phyloP scores from a whole-genome alignment of 2,113 vertebrate genomes.

The Varanus komodoensis region DNA sequence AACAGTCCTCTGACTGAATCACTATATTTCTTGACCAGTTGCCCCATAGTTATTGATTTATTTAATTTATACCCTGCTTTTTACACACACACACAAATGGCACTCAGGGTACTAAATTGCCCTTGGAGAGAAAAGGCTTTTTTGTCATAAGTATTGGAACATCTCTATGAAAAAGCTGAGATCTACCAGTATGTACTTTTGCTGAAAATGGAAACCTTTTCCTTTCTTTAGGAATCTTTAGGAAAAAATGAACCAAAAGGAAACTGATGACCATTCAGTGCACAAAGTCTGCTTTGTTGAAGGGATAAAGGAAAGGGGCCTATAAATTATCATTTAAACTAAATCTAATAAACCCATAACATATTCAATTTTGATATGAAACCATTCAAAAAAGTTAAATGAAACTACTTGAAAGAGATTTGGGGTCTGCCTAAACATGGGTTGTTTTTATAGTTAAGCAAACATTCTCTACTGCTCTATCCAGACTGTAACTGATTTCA shows the following conservation, averaged over 20 bases:
- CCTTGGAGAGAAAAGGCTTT: not conserved
- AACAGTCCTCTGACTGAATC: not conserved
- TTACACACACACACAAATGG: too few relatives aligned
- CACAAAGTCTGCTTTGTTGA: conserved; percentile 30
- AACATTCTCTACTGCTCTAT: conserved; percentile 65
- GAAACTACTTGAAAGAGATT: conserved; percentile 59
- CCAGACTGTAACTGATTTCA: conserved; percentile 58
- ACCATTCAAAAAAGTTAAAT: conserved; percentile 45
- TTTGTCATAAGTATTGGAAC: too few relatives aligned
- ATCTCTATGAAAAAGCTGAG: too few relatives aligned
- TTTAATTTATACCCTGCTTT: too few relatives aligned
- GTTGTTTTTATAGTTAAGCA: conserved; percentile 68
- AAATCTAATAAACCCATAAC: conserved; percentile 56
- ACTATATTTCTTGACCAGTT: not conserved
- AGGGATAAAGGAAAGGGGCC: conserved; percentile 25
- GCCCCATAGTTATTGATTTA: too few relatives aligned
- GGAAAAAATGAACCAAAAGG: not conserved
- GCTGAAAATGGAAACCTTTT: not conserved
- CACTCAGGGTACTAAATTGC: not conserved
- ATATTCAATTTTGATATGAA: conserved; percentile 57
- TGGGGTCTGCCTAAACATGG: conserved; percentile 57
- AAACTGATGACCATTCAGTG: not conserved
- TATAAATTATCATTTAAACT: conserved; percentile 50
- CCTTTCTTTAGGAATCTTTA: not conserved
- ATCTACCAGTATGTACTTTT: not conserved